phyloP scores from a whole-genome alignment of 2,113 vertebrate species.

The Parus major region DNA sequence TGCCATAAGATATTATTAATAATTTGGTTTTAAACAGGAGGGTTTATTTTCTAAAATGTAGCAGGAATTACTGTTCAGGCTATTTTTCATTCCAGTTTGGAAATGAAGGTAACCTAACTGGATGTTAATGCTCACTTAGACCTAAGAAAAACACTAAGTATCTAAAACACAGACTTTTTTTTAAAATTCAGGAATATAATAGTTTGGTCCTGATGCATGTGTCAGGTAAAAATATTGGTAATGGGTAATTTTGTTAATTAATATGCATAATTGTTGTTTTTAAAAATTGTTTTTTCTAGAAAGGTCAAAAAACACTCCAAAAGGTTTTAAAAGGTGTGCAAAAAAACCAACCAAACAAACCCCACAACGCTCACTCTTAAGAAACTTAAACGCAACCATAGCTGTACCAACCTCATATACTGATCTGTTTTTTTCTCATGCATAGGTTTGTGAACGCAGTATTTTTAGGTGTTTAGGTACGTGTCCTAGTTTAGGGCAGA shows the following conservation, averaged over 20 bases:
- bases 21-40: not conserved
- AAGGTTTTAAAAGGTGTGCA: not conserved
- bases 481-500: no score
- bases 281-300: rapidly evolving
- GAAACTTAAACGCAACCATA: not conserved
- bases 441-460: not conserved
- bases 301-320: not conserved
- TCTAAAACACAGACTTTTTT: not conserved
- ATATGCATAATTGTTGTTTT: not conserved
- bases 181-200: not conserved
- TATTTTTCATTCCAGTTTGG: not conserved
- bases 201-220: not conserved
- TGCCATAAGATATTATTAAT: not conserved
- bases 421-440: not conserved
- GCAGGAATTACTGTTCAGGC: not conserved
- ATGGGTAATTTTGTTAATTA: not conserved
- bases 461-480: not conserved
- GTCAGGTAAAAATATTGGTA: not conserved
- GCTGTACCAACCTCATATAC: not conserved
- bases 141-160: not conserved
- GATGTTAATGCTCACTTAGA: not conserved
- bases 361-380: not conserved
- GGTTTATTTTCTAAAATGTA: not conserved
- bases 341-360: not conserved
- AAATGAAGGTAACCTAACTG: not conserved